Evolutionary conservation across 1,140 invertebrate genomes (phyloP), one percentile per base, ranked within the genome.

Genomic region (Hycleus phaleratus): DNA sequence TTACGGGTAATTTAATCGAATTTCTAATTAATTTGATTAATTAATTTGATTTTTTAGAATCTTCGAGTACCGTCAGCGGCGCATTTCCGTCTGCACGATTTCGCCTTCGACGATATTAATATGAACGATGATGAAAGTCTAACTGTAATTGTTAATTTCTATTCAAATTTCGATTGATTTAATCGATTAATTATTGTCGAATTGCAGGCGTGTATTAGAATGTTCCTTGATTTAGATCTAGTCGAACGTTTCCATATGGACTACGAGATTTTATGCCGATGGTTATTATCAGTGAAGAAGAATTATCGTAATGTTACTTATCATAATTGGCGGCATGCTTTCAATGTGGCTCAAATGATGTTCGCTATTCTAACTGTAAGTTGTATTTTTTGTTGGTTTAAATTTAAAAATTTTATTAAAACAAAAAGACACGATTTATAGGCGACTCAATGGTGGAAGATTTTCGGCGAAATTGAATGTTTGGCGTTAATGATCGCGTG

Each of bases 271-370:
- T 77, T 93, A 1, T 93, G 90, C 71, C 81, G 90, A 58, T 97
- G 93, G 93, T 77, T 96, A 26, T 78, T 94, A 46, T 94, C 90
- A 67, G 93, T 97, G 4, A 95, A 95, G 78, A 97, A 97, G 73
- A 97, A 97, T 75, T 97, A 97, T 76, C 81, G 95, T 48, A 92
- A 93, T 70, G 93, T 97, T 10, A 94, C 90, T 7, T 97, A 97
- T 71, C 95, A 97, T 74, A 97, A 97, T 74, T 97, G 94, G 94
- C 82, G 93, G 70, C 93, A 95, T 73, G 93, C 93, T 38, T 95
- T 97, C 75, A 96, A 96, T 73, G 93, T 96, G 39, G 90, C 91
- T 3, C 93, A 96, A 74, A 94, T 94, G 85, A 96, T 96, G 93
- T 96, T 95, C 75, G 85, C 91, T 42, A 95, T 96, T 71, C 74